These are phyloP conservation scores for Lutjanus erythropterus DNA, from an alignment of 2,113 vertebrate species.

Conservation along the genomic window DNA sequence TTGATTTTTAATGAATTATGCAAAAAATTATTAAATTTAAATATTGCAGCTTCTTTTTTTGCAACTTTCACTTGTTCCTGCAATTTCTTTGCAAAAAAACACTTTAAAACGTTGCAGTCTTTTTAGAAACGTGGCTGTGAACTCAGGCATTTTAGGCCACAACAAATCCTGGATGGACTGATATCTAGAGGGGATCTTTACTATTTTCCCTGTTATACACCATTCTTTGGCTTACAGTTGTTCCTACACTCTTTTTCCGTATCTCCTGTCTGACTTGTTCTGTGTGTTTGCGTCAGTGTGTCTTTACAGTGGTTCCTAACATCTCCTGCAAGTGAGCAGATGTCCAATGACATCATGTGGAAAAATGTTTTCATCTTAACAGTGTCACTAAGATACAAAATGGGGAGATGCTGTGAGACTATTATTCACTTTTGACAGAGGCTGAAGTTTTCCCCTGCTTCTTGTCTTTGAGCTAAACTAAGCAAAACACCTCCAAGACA, in stretches of 20 bases:
- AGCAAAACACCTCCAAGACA: constrained; percentile 8
- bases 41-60: too few relatives aligned
- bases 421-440: constrained; percentile 23
- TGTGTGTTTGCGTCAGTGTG: not conserved
- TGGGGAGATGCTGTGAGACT: constrained; percentile 9
- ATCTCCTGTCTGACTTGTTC: constrained; percentile 4
- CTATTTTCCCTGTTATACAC: not conserved
- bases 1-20: too few relatives aligned
- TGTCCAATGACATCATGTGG: constrained; percentile 68
- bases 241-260: not conserved
- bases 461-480: constrained; percentile 16
- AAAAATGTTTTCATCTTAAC: constrained; percentile 63
- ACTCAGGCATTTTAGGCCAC: too few relatives aligned
- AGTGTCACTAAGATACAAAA: constrained; percentile 57
- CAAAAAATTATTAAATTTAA: too few relatives aligned
- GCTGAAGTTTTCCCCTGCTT: constrained; percentile 18
- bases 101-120: too few relatives aligned
- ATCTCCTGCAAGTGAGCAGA: constrained; percentile 46
- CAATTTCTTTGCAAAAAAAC: too few relatives aligned
- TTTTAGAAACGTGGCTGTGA: too few relatives aligned
- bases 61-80: too few relatives aligned
- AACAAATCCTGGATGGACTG: too few relatives aligned
- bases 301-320: constrained; percentile 29
- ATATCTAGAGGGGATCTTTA: not conserved
- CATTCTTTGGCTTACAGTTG: not conserved